Evolutionary conservation across 2,888 invertebrate species (phyloP), one percentile per base, ranked within the genome.

Genomic region (Pollenia griseotomentosa): DNA sequence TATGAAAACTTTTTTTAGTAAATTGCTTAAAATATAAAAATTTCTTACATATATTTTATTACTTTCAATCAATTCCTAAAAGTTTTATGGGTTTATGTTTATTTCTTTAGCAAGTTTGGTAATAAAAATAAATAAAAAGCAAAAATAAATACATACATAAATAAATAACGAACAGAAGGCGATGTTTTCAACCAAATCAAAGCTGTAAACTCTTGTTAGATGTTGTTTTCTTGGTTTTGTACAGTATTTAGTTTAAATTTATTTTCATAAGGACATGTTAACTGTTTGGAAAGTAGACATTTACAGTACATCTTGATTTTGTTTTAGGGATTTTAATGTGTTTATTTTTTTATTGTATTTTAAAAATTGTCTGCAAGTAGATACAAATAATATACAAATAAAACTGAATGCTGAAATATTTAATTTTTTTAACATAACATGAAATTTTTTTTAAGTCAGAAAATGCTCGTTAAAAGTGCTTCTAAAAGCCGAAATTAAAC

Each of bases 231-330:
- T 55, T 10, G 19, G 55, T 19, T 55, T 33, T 5, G 33, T 33
- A 33, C 33, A 33, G 1, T 33, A 33, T 55, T 16, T 19, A 23
- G 19, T 19, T 55, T 16, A 55, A 55, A 55, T 55, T 55, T 19
- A 55, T 55, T 55, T 55, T 10, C 11, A 55, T 11, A 55, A 23
- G 19, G 19, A 23, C 55, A 19, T 55, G 55, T 55, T 19, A 23
- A 55, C 55, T 55, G 55, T 55, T 55, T 19, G 19, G 19, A 55
- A 55, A 55, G 23, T 16, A 55, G 55, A 55, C 55, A 55, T 55
- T 55, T 16, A 55, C 55, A 19, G 11, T 0, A 55, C 19, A 11
- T 4, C 19, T 23, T 23, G 9, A 55, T 55, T 23, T 55, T 19
- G 11, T 55, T 19, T 19, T 19, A 19, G 23, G 23, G 55, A 55